phyloP scores from a whole-genome alignment of 30 jellyfish, hydroid and myxozoan species.

The Euphysa ruthae region DNA sequence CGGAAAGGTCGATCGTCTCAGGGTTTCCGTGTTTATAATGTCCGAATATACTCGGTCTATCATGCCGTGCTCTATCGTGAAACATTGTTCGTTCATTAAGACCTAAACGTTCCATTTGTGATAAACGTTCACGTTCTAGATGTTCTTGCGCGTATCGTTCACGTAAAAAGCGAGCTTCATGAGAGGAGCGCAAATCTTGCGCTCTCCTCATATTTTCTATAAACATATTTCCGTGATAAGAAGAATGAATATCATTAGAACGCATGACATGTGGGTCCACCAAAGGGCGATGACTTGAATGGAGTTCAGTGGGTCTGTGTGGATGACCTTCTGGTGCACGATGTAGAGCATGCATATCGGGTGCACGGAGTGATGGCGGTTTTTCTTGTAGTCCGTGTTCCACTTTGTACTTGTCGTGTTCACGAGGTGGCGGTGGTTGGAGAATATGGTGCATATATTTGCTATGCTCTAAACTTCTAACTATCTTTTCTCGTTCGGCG shows the following conservation, averaged over 20 bases:
- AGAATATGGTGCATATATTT: slow-evolving; percentile 12
- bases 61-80: slow-evolving; percentile 33
- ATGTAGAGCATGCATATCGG: neutral
- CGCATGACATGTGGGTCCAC: neutral
- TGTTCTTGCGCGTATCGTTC: slow-evolving; percentile 17
- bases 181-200: slow-evolving; percentile 16
- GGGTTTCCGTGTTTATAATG: slow-evolving; percentile 32
- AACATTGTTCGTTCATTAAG: slow-evolving; percentile 3
- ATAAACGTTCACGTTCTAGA: slow-evolving; percentile 11
- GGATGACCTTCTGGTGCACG: slow-evolving; percentile 9
- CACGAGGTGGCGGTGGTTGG: slow-evolving; percentile 19
- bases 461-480: neutral
- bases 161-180: neutral
- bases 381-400: slow-evolving; percentile 2
- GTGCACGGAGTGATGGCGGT: neutral
- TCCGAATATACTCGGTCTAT: slow-evolving; percentile 32
- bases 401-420: slow-evolving; percentile 8
- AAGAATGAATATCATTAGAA: neutral
- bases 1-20: slow-evolving; percentile 28
- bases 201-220: slow-evolving; percentile 7
- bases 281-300: neutral
- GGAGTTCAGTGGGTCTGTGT: neutral
- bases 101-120: slow-evolving; percentile 13
- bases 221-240: neutral
- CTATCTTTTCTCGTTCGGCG: slow-evolving; percentile 24